A percentile compares a stretch with the other conserved stretches of the same genome.
phyloP scores from a whole-genome alignment of 2,797 vertebrate genomes.

The Zalophus californianus region DNA sequence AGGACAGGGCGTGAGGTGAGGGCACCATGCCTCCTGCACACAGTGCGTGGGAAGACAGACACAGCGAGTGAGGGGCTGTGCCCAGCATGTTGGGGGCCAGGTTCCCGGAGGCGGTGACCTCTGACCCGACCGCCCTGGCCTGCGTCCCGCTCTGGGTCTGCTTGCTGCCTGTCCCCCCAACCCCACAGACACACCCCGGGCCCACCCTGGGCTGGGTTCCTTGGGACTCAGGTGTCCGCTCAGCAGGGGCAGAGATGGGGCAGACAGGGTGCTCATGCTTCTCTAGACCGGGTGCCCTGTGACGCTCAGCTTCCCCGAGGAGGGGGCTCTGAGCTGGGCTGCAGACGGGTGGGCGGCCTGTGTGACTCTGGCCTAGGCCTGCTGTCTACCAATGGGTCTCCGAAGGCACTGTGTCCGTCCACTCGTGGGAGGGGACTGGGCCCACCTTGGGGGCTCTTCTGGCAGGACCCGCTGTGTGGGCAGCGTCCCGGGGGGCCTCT shows the following conservation, averaged over 20 bases:
- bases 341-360: fast-evolving
- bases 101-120: background rate
- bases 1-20: background rate
- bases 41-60: too few species aligned
- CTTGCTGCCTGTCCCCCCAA: background rate
- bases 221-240: background rate
- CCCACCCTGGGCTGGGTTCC: background rate
- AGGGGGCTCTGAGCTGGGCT: background rate
- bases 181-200: fast-evolving
- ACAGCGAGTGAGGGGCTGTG: background rate
- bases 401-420: fast-evolving
- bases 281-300: background rate
- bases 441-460: background rate
- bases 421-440: background rate
- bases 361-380: background rate
- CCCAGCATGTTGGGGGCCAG: fast-evolving
- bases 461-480: background rate
- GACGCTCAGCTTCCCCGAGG: background rate
- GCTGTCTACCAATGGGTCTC: background rate
- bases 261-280: too few species aligned
- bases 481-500: background rate
- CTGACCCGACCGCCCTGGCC: background rate
- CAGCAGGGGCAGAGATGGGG: background rate
- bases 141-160: background rate
- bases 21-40: background rate